Evolutionary conservation across 2,113 vertebrate genomes (phyloP).

Genomic region (Oreochromis spilurus): DNA sequence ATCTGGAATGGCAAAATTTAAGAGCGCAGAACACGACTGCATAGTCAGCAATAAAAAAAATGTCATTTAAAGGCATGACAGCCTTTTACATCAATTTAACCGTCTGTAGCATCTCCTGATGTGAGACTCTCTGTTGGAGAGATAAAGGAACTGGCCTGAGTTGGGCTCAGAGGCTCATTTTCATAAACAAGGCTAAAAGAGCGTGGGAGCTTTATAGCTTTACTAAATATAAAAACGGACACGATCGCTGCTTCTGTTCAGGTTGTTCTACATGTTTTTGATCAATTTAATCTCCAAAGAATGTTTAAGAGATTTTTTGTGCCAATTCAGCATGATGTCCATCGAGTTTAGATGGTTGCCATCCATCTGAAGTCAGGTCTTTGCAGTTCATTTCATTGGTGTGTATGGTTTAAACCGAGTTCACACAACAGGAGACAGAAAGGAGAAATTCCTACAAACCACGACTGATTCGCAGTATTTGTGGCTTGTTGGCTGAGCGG

Average conservation of each 20-base stretch:
- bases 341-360: neutral
- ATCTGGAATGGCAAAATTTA: neutral
- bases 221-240: neutral
- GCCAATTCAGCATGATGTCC: neutral
- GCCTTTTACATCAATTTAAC: neutral
- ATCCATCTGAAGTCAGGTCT: slow-evolving; percentile 19
- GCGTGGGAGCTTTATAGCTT: neutral
- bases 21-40: neutral
- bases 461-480: neutral
- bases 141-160: neutral
- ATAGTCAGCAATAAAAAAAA: neutral
- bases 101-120: neutral
- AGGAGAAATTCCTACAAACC: slow-evolving; percentile 5
- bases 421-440: neutral
- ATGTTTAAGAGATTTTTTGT: neutral
- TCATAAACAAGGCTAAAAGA: neutral
- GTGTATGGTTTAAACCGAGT: neutral
- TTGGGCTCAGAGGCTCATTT: neutral
- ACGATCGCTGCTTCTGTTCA: neutral
- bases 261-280: neutral
- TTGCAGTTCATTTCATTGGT: neutral
- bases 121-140: neutral
- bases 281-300: neutral
- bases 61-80: neutral
- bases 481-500: slow-evolving; percentile 23